Percentiles rank a stretch among this genome's conserved stretches.
Evolutionary conservation across 2,113 vertebrate species (phyloP).

Genomic region (Heliornis fulica): DNA sequence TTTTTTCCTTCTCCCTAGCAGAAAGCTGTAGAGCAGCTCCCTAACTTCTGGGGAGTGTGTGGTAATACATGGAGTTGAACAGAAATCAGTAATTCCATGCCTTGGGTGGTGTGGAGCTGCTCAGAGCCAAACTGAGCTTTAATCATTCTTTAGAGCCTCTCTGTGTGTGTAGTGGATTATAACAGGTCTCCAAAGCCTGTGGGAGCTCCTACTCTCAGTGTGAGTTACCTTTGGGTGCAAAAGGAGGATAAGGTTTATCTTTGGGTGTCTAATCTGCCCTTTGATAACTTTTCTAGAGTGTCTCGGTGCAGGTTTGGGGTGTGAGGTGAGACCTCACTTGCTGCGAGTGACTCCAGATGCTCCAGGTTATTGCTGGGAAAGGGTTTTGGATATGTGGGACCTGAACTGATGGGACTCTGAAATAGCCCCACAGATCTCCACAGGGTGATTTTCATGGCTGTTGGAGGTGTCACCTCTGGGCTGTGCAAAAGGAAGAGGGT

Average conservation of each 20-base stretch:
- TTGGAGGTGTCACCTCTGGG: accelerated
- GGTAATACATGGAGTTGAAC: neutral
- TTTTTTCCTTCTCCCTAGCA: neutral
- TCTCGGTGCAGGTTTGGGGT: neutral
- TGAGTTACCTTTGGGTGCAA: neutral
- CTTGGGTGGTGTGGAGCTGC: neutral
- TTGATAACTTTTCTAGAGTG: neutral
- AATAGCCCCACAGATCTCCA: accelerated
- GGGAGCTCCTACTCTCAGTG: neutral
- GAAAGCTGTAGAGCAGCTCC: neutral
- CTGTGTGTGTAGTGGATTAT: accelerated
- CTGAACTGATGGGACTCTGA: neutral
- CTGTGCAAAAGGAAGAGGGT: neutral
- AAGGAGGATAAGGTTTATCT: neutral
- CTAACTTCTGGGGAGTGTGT: neutral
- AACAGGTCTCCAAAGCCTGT: neutral
- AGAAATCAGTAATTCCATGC: neutral
- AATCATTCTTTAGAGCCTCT: neutral
- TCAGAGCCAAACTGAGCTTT: neutral
- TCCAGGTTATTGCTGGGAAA: neutral
- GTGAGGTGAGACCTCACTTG: neutral
- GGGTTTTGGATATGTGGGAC: neutral
- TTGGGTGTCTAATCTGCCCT: neutral
- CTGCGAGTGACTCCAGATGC: neutral
- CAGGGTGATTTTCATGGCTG: accelerated